phyloP scores from a whole-genome alignment of 2,888 invertebrate species.

The Amphipyra berbera region DNA sequence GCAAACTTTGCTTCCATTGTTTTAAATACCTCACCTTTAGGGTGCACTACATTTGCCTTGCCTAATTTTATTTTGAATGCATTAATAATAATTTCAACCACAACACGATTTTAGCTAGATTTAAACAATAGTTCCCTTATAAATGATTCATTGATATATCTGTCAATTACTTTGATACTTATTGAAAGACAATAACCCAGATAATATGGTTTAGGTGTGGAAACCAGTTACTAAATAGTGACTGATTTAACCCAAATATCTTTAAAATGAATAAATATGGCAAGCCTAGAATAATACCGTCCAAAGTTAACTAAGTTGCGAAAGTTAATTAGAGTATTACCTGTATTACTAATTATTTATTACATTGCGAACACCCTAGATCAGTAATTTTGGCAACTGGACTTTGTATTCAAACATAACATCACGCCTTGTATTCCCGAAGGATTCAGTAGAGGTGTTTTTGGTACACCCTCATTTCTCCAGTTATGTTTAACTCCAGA shows the following conservation, averaged over 20 bases:
- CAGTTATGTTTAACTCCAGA: no score
- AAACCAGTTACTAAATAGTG: slow-evolving; percentile 43
- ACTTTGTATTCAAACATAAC: no score
- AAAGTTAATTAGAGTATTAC: slow-evolving; percentile 7
- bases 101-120: slow-evolving; percentile 11
- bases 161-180: slow-evolving; percentile 42
- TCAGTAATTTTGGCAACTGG: background rate
- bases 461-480: no score
- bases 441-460: no score
- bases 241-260: slow-evolving; percentile 46
- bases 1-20: slow-evolving; percentile 20
- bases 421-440: no score
- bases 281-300: slow-evolving; percentile 19
- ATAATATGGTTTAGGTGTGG: slow-evolving; percentile 38
- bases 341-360: no score
- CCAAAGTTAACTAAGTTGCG: background rate
- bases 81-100: slow-evolving; percentile 8
- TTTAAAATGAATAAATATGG: slow-evolving; percentile 19
- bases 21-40: slow-evolving; percentile 11
- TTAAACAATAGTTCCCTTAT: slow-evolving; percentile 32
- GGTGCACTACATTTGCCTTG: slow-evolving; percentile 4
- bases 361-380: slow-evolving; percentile 19
- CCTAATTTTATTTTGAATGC: background rate
- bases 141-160: slow-evolving; percentile 34
- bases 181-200: slow-evolving; percentile 42